phyloP scores from a whole-genome alignment of 2,797 vertebrate species.

The Sebastes iracundus region DNA sequence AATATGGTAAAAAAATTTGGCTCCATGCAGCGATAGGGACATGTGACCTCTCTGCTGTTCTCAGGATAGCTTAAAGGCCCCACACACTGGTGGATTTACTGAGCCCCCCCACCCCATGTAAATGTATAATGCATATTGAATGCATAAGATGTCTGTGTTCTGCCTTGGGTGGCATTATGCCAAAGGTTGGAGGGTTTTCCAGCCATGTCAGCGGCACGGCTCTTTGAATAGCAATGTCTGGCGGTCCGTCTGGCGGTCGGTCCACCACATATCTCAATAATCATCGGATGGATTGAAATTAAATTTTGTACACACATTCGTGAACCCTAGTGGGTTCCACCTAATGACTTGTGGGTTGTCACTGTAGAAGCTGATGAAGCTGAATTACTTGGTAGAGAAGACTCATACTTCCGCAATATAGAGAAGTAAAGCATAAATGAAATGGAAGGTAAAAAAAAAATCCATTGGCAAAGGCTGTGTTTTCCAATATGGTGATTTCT shows the following conservation, averaged over 20 bases:
- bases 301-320: not conserved
- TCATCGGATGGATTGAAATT: not conserved
- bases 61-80: constrained; percentile 30
- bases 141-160: constrained; percentile 19
- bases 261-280: not conserved
- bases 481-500: constrained; percentile 34
- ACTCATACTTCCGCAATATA: not conserved
- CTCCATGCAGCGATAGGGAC: constrained; percentile 20
- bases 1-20: constrained; percentile 41
- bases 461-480: not conserved
- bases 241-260: not conserved
- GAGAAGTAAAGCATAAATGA: constrained; percentile 3
- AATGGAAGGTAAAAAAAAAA: not conserved
- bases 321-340: not conserved
- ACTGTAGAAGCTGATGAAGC: constrained; percentile 3
- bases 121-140: constrained; percentile 36
- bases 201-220: not conserved
- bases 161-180: constrained; percentile 4
- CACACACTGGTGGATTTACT: constrained; percentile 5
- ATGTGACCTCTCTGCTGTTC: constrained; percentile 33
- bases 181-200: not conserved
- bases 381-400: not conserved
- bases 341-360: not conserved
- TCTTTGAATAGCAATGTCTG: not conserved
- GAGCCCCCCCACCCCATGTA: not conserved